Base-by-base conservation (phyloP, 2,113 vertebrate genomes). In the Lophotis ruficrista region DNA sequence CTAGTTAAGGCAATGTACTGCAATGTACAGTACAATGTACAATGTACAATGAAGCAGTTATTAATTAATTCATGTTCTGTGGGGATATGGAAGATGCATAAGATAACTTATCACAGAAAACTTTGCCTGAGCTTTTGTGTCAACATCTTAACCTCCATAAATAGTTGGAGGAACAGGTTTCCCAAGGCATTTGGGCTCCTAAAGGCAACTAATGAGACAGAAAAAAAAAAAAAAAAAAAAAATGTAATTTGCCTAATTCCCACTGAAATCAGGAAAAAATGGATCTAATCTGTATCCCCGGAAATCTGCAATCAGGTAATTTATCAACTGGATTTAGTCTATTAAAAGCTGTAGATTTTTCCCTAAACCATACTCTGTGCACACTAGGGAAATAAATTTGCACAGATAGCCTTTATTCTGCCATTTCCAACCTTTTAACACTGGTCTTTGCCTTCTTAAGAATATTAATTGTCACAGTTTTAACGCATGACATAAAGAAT, bases 171-270 rank as follows among this genome's bases (percentile, higher is more conserved):
- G 3, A 15, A 4, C 12, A 43, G 15, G n/a, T 85, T 89, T 69
- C 37, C 23, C 79, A 64, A 68, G 47, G 35, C 4, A 35, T 14
- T 50, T 45, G 23, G 35, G 10, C 16, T 83, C 6, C 8, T 66
- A 23, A 28, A 21, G 25, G 12, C 30, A 85, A 30, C 7, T 65
- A 54, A 73, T 12, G 17, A 62, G 14, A 30, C 1, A 4, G 4
- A 1, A 3, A 1, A 2, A 2, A 5, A 19, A 21, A 27, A 24
- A n/a, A 15, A 48, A 21, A 41, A 37, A 56, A 4, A n/a, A n/a
- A n/a, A n/a, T n/a, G 4, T 47, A 7, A 41, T 62, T 65, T 84
- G 23, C 10, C 35, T 72, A 70, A 56, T 62, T 66, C 37, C 16
- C 33, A 73, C 18, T 45, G 56, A 83, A 88, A 90, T 30, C 3